Evolutionary conservation across 1,140 invertebrate species (phyloP).

Genomic region (Frieseomelitta varia): DNA sequence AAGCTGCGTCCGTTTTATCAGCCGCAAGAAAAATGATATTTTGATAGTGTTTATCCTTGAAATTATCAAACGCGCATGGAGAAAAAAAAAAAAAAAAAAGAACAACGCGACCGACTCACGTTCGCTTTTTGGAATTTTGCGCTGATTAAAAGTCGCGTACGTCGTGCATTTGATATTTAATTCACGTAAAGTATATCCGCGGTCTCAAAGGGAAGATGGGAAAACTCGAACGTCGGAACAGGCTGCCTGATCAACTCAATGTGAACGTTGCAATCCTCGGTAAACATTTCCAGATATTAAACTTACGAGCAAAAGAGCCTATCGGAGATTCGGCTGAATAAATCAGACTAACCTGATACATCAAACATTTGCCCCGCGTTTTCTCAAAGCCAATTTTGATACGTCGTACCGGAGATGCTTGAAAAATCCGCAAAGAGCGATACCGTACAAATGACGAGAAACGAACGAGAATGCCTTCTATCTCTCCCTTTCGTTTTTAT

Average conservation of each 20-base stretch:
- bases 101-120: background rate
- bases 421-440: background rate
- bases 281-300: slow-evolving; percentile 7
- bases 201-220: background rate
- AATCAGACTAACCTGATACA: background rate
- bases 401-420: background rate
- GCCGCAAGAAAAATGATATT: background rate
- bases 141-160: slow-evolving; percentile 3
- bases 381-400: background rate
- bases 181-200: background rate
- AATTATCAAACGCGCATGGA: background rate
- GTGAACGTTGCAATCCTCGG: background rate
- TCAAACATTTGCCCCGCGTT: background rate
- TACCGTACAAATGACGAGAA: background rate
- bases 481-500: no score
- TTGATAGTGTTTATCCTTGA: background rate
- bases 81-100: background rate
- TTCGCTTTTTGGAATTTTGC: background rate
- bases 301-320: background rate
- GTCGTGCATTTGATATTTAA: background rate
- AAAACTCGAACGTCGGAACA: background rate
- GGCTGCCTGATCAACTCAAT: background rate
- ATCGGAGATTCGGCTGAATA: background rate
- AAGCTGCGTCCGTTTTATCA: background rate
- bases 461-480: background rate